Evolutionary conservation across 2,113 vertebrate genomes (phyloP).

Genomic region (Tautogolabrus adspersus): DNA sequence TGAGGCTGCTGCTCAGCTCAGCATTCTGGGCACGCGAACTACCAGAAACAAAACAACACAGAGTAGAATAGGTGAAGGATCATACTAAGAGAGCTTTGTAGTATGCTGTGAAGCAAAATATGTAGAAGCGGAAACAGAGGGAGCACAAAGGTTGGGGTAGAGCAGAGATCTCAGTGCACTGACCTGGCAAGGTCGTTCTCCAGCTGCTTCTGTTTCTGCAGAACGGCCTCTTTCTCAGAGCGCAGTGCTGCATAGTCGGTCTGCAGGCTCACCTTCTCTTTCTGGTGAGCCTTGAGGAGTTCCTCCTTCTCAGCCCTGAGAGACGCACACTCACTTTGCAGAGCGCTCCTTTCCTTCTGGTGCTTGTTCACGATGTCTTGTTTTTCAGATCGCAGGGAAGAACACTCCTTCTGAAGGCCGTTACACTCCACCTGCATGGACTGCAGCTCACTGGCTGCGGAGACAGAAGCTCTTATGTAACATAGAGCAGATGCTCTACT

Average conservation of each 20-base stretch:
- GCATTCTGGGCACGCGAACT: conserved; percentile 92
- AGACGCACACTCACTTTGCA: conserved; percentile 88
- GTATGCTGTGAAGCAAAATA: not conserved
- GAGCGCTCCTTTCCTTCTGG: conserved; percentile 76
- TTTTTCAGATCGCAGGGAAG: conserved; percentile 76
- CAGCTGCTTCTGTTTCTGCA: conserved; percentile 88
- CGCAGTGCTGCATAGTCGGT: conserved; percentile 86
- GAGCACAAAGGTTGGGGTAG: not conserved
- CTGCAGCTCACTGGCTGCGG: conserved; percentile 88
- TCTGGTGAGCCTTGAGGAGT: conserved; percentile 71
- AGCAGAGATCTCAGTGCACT: conserved; percentile 53
- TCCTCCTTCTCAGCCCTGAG: conserved; percentile 81
- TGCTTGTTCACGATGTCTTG: conserved; percentile 77
- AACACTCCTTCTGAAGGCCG: conserved; percentile 80
- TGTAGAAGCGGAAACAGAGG: conserved; percentile 5
- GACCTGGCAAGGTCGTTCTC: conserved; percentile 93
- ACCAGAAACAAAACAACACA: conserved; percentile 50
- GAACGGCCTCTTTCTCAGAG: conserved; percentile 87
- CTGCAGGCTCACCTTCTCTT: conserved; percentile 84
- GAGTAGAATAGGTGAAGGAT: conserved; percentile 18
- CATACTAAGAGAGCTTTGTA: not conserved
- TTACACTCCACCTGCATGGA: conserved; percentile 89
- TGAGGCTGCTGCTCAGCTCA: conserved; percentile 88
- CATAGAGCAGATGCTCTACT: conserved; percentile 26
- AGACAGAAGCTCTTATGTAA: conserved; percentile 14